Evolutionary conservation across 2,113 vertebrate genomes (phyloP), one percentile per base, ranked within the genome.

Genomic region (Bostrychus sinensis): DNA sequence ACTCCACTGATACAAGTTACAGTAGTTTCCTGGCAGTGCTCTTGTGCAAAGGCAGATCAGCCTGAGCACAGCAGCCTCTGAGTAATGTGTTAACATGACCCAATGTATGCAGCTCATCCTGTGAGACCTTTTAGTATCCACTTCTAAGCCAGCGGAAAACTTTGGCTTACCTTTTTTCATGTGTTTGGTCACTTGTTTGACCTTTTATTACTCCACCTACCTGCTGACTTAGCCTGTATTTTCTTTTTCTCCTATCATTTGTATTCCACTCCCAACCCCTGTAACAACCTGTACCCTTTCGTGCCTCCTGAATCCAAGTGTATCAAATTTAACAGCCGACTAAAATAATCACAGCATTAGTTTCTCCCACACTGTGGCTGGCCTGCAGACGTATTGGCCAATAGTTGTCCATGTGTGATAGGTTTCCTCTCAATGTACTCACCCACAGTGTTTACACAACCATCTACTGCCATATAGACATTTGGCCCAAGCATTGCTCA

Each of bases 81-180:
- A 78, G 68, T 75, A 86, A 88, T 78, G 82, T 84, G 82, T 84
- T 78, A 86, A 89, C 81, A 82, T 64, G 86, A 86, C 77, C 83
- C 73, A 42, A 28, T 14, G 32, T 62, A 48, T 56, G 56, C 70
- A 28, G 17, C 72, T 79, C 77, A 66, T 75, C 62, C 75, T 50
- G 64, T 7, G 46, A 80, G 78, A 77, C 76, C 85, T 78, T 86
- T 82, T 10, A 38, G 46, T 75, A 32, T 80, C 69, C 17, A 9
- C 65, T 56, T 72, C 69, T 75, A 68, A 79, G 72, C 74, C 73
- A 58, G 60, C 26, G 13, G 36, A 72, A 55, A 61, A 62, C 58
- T 63, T 66, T 56, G 66, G 70, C 60, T 74, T 78, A 77, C 70
- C 77, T 73, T 73, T 67, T 41, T n/a, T 37, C 45, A 37, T 72